phyloP scores from a whole-genome alignment of 1,140 invertebrate genomes.

The Apis laboriosa region DNA sequence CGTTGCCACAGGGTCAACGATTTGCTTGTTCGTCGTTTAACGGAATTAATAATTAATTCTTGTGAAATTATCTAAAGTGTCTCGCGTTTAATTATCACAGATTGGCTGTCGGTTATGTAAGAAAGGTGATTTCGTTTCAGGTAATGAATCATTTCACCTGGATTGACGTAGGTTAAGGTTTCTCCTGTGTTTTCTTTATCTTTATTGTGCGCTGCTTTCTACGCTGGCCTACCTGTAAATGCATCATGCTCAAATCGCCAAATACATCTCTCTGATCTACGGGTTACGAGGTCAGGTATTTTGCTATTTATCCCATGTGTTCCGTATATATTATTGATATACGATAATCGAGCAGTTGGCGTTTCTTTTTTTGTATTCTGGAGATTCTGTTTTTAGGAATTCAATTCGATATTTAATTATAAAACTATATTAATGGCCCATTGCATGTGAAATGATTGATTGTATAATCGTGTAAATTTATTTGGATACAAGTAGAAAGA shows the following conservation, averaged over 20 bases:
- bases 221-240: background rate
- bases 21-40: slow-evolving; percentile 6
- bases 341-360: slow-evolving; percentile 7
- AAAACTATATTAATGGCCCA: no score
- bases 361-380: background rate
- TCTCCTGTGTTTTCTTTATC: slow-evolving; percentile 5
- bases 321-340: background rate
- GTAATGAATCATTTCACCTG: background rate
- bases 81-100: background rate
- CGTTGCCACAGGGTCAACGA: background rate
- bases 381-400: background rate
- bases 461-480: no score
- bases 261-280: slow-evolving; percentile 25
- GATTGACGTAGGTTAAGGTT: background rate
- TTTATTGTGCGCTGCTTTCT: slow-evolving; percentile 3
- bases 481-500: no score
- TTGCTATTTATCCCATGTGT: slow-evolving; percentile 31
- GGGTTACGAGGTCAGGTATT: slow-evolving; percentile 27
- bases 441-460: no score
- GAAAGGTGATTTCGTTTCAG: background rate
- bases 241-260: background rate
- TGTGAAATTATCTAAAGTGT: slow-evolving; percentile 3
- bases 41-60: background rate
- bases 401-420: background rate
- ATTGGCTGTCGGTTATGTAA: background rate